These are phyloP conservation scores for Sus scrofa DNA, from an alignment of 2,113 vertebrate genomes.

Conservation along the genomic window T2T-Sscrofa CM000818.6:928501-929000, in stretches of 20 bases:
- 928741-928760: neutral
- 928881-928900: neutral
- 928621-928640: neutral
- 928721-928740: too few relatives aligned
- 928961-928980: too few relatives aligned
- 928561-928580: slow-evolving; percentile 15
- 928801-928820: neutral
- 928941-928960: neutral
- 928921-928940: neutral
- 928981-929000: neutral
- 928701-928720: too few relatives aligned
- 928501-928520: slow-evolving; percentile 79
- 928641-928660: neutral
- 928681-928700: neutral
- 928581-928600: neutral
- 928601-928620: neutral
- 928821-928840: neutral
- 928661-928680: neutral
- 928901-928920: neutral
- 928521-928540: slow-evolving; percentile 18
- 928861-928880: neutral
- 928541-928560: neutral
- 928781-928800: neutral
- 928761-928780: neutral
- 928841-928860: neutral